Evolutionary conservation across 2,113 vertebrate species (phyloP).

Genomic region (Crotalus horridus): DNA sequence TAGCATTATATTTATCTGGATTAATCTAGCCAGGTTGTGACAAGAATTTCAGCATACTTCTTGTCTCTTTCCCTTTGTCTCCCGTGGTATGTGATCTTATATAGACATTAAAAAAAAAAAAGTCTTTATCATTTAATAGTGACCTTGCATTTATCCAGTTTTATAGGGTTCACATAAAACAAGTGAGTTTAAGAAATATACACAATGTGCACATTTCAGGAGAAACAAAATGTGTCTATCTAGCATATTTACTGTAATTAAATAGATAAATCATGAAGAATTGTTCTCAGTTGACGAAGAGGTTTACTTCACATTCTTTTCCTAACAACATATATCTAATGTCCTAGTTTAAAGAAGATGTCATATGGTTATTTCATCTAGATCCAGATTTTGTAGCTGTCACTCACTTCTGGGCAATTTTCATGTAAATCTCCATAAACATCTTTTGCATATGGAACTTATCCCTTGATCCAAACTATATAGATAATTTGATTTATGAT

Average conservation of each 20-base stretch:
- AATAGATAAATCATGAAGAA: conserved; percentile 6
- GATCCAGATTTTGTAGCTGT: neutral
- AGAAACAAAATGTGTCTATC: neutral
- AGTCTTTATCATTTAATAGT: neutral
- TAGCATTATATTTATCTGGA: neutral
- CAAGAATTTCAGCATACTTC: neutral
- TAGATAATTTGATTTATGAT: neutral
- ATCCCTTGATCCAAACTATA: neutral
- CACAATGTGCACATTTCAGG: neutral
- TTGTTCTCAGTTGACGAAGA: neutral
- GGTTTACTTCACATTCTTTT: neutral
- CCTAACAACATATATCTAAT: neutral
- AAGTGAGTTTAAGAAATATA: neutral
- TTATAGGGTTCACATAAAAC: neutral
- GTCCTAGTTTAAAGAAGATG: neutral
- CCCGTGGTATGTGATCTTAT: neutral
- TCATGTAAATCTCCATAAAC: neutral
- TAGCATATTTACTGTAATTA: neutral
- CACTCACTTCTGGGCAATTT: neutral
- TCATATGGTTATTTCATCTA: neutral
- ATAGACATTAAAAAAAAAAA: neutral
- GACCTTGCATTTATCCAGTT: neutral
- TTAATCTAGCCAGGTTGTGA: neutral
- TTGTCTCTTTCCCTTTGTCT: neutral
- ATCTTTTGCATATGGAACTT: neutral